Evolutionary conservation across 2,797 vertebrate species (phyloP).

Genomic region (Gymnodraco acuticeps): DNA sequence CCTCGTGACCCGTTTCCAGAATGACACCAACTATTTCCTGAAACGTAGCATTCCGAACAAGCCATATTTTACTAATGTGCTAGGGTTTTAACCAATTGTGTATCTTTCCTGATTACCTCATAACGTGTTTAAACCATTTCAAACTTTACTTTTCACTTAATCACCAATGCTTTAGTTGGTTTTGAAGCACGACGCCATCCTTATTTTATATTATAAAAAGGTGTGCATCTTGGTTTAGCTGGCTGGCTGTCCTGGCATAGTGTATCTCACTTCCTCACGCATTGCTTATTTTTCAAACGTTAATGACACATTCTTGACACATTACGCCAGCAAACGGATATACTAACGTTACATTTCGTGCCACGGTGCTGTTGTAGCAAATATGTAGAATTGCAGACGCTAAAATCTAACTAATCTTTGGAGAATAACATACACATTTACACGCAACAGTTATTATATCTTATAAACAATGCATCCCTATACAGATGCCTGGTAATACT

Average conservation of each 20-base stretch:
- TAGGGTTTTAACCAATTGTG: rapidly evolving
- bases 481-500: too few relatives aligned
- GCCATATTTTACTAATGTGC: background rate
- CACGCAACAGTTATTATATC: too few relatives aligned
- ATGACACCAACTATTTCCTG: conserved; percentile 72
- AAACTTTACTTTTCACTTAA: background rate
- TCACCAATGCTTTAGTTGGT: background rate
- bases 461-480: background rate
- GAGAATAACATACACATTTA: too few relatives aligned
- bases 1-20: conserved; percentile 68
- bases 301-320: background rate
- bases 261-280: background rate
- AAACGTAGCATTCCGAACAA: conserved; percentile 24
- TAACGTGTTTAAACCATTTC: background rate
- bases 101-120: rapidly evolving
- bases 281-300: background rate
- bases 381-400: background rate
- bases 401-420: too few relatives aligned
- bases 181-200: background rate
- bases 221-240: background rate
- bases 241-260: background rate
- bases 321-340: background rate
- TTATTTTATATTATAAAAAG: background rate
- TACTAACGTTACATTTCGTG: too few relatives aligned
- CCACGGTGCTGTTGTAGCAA: too few relatives aligned